phyloP scores from a whole-genome alignment of 2,888 invertebrate species.

The Meghimatium bilineatum region DNA sequence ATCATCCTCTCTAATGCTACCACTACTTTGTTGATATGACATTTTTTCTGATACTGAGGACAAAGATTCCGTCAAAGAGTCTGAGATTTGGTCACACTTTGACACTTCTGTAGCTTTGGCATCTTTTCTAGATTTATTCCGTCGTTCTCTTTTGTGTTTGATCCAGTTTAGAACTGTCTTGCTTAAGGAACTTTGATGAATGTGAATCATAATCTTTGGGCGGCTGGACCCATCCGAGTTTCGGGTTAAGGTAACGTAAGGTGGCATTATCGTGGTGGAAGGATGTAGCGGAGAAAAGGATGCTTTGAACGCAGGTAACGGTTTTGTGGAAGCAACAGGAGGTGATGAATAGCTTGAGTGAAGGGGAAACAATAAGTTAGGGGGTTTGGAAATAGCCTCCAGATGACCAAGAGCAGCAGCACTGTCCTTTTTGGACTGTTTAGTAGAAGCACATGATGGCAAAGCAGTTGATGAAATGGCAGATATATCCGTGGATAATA shows the following conservation, averaged over 20 bases:
- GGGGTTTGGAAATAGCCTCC: slow-evolving; percentile 32
- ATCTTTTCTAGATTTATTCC: background rate
- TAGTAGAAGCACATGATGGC: background rate
- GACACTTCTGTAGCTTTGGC: slow-evolving; percentile 14
- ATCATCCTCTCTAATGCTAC: slow-evolving; percentile 29
- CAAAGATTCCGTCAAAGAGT: background rate
- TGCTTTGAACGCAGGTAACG: slow-evolving; percentile 35
- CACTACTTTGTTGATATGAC: background rate
- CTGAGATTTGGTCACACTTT: background rate
- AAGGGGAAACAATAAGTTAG: slow-evolving; percentile 23
- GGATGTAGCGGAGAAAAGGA: slow-evolving; percentile 34
- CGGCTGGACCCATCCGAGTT: slow-evolving; percentile 22
- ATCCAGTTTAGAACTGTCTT: slow-evolving; percentile 16
- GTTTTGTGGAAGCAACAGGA: slow-evolving; percentile 32
- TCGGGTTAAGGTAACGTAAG: slow-evolving; percentile 25
- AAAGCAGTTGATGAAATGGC: background rate
- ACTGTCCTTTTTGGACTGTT: slow-evolving; percentile 28
- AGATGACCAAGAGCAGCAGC: slow-evolving; percentile 23
- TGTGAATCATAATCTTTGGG: slow-evolving; percentile 29
- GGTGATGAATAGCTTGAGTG: slow-evolving; percentile 10
- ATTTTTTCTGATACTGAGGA: slow-evolving; percentile 2
- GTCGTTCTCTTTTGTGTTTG: slow-evolving; percentile 15
- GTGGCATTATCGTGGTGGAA: slow-evolving; percentile 8
- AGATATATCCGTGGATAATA: background rate
- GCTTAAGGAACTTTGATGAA: background rate